A percentile compares a stretch with the other conserved stretches of the same genome.
Conservation (phyloP, 2,888 invertebrate genomes). For the Hirtodrosophila alboralis region DNA sequence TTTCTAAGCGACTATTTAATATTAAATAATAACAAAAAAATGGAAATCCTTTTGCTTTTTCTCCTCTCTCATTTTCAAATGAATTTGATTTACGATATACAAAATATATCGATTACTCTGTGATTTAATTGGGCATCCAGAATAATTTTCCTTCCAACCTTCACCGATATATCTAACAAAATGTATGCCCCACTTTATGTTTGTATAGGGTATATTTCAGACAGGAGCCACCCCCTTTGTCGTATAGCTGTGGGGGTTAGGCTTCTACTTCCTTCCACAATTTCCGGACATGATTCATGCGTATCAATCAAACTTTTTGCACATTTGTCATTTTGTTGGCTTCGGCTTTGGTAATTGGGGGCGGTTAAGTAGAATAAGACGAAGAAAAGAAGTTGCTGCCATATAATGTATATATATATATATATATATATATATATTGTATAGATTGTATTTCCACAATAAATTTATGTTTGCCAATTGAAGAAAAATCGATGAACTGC, state of each 20-base stretch:
- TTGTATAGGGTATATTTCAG: constrained; percentile 5
- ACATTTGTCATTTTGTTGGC: constrained; percentile 67
- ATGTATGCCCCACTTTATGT: too few relatives aligned
- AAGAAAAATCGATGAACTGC: constrained; percentile 66
- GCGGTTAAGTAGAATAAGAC: too few relatives aligned
- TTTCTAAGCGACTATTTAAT: too few relatives aligned
- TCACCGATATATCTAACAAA: too few relatives aligned
- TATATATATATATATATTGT: constrained; percentile 8
- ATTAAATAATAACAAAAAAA: too few relatives aligned
- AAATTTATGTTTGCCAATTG: constrained; percentile 33
- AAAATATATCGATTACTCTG: too few relatives aligned
- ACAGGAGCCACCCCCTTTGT: constrained; percentile 11
- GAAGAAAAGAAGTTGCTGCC: too few relatives aligned
- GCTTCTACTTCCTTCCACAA: constrained; percentile 27
- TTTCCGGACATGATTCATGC: constrained; percentile 68
- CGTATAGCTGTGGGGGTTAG: constrained; percentile 1
- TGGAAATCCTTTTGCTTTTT: too few relatives aligned
- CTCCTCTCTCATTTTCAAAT: too few relatives aligned
- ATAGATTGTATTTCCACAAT: constrained; percentile 20
- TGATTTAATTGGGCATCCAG: too few relatives aligned
- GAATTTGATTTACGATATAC: too few relatives aligned
- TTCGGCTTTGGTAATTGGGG: constrained; percentile 62
- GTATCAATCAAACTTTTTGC: constrained; percentile 72
- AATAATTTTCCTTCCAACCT: too few relatives aligned
- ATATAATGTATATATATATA: constrained; percentile 14